phyloP scores from a whole-genome alignment of 2,888 invertebrate species.

The Leptinotarsa juncta region DNA sequence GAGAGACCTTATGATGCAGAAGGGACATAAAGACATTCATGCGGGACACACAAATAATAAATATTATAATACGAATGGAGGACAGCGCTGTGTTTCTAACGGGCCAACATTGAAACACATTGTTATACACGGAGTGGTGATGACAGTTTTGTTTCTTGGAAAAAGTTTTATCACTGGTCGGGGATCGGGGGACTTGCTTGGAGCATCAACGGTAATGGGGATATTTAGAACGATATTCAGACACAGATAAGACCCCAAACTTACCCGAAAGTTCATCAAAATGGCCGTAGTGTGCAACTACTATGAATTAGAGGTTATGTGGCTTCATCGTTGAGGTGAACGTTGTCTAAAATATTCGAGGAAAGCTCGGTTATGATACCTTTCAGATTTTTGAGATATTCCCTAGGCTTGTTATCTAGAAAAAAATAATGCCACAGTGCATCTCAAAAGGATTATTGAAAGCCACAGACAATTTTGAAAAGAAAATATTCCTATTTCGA shows the following conservation, averaged over 20 bases:
- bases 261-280: slow-evolving; percentile 31
- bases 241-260: slow-evolving; percentile 45
- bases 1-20: slow-evolving; percentile 61
- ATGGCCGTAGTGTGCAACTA: slow-evolving; percentile 19
- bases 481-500: too few relatives aligned
- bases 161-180: slow-evolving; percentile 64
- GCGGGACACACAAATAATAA: slow-evolving; percentile 67
- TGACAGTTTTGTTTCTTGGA: slow-evolving; percentile 65
- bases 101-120: slow-evolving; percentile 65
- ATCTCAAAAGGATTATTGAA: too few relatives aligned
- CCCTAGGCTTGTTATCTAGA: too few relatives aligned
- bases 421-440: too few relatives aligned
- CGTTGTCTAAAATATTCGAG: not conserved
- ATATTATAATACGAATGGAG: slow-evolving; percentile 66
- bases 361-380: slow-evolving; percentile 12
- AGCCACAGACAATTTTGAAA: too few relatives aligned
- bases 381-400: not conserved
- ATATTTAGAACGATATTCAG: slow-evolving; percentile 53
- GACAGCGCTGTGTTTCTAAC: slow-evolving; percentile 54
- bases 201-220: slow-evolving; percentile 47
- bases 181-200: slow-evolving; percentile 53
- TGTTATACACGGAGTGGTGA: slow-evolving; percentile 64
- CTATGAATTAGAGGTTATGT: slow-evolving; percentile 3
- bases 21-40: slow-evolving; percentile 61
- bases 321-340: not conserved